Evolutionary conservation across 2,113 vertebrate species (phyloP).

Genomic region (Tautogolabrus adspersus): DNA sequence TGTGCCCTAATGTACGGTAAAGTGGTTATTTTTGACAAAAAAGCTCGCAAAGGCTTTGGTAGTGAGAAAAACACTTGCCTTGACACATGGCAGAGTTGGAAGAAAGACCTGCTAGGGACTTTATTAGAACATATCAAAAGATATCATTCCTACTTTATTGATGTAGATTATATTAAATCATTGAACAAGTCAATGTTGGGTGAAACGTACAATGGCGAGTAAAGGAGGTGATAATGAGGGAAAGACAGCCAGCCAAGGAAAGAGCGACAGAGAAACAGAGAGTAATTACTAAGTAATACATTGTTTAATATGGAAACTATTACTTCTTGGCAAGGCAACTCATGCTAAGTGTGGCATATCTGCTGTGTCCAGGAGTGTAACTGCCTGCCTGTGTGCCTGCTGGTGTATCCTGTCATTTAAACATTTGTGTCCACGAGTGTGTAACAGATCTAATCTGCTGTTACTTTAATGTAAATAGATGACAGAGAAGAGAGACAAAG

Average conservation of each 20-base stretch:
- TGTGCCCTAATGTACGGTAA: conserved; percentile 56
- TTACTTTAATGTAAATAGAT: too few relatives aligned
- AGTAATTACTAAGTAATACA: conserved; percentile 45
- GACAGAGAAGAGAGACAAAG: too few relatives aligned
- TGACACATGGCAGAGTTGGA: conserved; percentile 23
- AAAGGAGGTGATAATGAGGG: background rate
- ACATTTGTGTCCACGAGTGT: conserved; percentile 28
- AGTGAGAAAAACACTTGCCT: conserved; percentile 16
- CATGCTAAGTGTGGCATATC: conserved; percentile 50
- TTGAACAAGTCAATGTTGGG: conserved; percentile 20
- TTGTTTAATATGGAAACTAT: conserved; percentile 81
- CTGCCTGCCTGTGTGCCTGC: conserved; percentile 23
- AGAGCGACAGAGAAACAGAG: conserved; percentile 1
- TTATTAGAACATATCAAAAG: conserved; percentile 40
- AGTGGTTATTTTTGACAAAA: conserved; percentile 53
- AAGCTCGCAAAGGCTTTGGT: conserved; percentile 28
- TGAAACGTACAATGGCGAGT: conserved; percentile 9
- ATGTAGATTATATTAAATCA: conserved; percentile 11
- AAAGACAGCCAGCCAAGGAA: conserved; percentile 22
- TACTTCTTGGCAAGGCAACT: conserved; percentile 38
- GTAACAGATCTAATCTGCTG: background rate
- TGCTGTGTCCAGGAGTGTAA: conserved; percentile 53
- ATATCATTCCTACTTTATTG: conserved; percentile 29
- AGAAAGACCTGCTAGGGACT: conserved; percentile 15
- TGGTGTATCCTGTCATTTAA: conserved; percentile 12